These are phyloP conservation scores for Galaxea fascicularis DNA, from an alignment of 92 coral and sea anemone species.

Conservation along the genomic window DNA sequence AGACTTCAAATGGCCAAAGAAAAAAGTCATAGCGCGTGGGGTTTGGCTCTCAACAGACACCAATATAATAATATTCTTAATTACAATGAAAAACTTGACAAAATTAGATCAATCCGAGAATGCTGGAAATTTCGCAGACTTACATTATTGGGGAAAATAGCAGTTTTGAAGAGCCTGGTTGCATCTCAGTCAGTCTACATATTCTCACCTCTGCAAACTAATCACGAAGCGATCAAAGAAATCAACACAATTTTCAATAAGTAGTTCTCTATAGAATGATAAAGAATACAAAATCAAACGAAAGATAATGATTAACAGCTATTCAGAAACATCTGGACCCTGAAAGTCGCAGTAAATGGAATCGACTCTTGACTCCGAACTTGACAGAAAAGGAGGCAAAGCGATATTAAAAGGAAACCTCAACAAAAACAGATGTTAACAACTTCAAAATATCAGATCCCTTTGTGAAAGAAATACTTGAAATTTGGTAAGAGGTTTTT, in stretches of 20 bases:
- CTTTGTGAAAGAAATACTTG: no score
- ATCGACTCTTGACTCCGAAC: no score
- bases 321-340: conserved; percentile 26
- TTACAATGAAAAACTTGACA: not conserved
- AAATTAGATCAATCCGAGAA: not conserved
- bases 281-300: conserved; percentile 51
- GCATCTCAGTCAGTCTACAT: not conserved
- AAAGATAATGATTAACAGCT: not conserved
- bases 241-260: conserved; percentile 11
- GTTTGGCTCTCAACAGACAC: not conserved
- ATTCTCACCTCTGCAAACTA: conserved; percentile 9
- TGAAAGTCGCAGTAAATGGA: no score
- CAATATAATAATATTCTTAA: no score
- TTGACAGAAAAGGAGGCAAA: no score
- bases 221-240: not conserved
- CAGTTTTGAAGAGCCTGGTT: not conserved
- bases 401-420: no score
- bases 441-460: no score
- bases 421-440: no score
- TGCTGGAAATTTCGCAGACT: conserved; percentile 23
- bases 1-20: conserved; percentile 1
- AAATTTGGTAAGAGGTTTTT: no score
- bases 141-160: conserved; percentile 11
- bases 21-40: not conserved
- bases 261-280: conserved; percentile 26